A percentile compares a stretch with the other conserved stretches of the same genome.
These are phyloP conservation scores for Drosophila simulans DNA, from an alignment of 1,140 invertebrate species.

Conservation along the genomic window DNA sequence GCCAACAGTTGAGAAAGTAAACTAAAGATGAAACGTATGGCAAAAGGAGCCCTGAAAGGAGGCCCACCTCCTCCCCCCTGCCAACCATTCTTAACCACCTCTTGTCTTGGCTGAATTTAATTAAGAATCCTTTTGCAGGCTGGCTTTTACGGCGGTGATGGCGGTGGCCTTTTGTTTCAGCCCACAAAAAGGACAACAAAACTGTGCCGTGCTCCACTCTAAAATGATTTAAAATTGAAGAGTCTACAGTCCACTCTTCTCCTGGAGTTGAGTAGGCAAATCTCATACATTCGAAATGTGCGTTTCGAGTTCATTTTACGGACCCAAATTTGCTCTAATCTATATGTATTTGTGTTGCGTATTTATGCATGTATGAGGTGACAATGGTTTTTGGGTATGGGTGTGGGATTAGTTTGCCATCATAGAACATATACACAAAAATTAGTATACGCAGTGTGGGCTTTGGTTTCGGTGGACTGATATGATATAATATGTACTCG, in stretches of 20 bases:
- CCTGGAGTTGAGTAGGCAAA: conserved; percentile 7
- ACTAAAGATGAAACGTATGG: conserved; percentile 52
- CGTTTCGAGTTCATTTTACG: conserved; percentile 33
- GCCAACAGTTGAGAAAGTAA: conserved; percentile 50
- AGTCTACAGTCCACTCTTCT: neutral
- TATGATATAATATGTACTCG: conserved; percentile 10
- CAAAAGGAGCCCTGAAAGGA: conserved; percentile 8
- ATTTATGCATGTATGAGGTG: conserved; percentile 51
- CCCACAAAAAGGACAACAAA: conserved; percentile 67
- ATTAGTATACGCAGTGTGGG: conserved; percentile 32
- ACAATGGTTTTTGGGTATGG: conserved; percentile 4
- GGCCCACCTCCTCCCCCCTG: neutral
- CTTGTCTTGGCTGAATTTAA: conserved; percentile 73
- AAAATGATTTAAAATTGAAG: conserved; percentile 53
- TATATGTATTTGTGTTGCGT: conserved; percentile 38
- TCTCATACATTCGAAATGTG: conserved; percentile 54
- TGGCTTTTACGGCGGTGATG: conserved; percentile 40
- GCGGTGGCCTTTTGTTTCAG: conserved; percentile 48
- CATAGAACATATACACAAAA: conserved; percentile 59
- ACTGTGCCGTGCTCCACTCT: conserved; percentile 24
- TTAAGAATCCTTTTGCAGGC: conserved; percentile 74
- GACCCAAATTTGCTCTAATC: conserved; percentile 40
- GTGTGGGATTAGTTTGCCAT: conserved; percentile 47
- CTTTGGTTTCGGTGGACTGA: conserved; percentile 1
- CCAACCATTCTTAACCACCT: conserved; percentile 32